Evolutionary conservation across 2,888 invertebrate genomes (phyloP).

Genomic region (Lutraria lutraria): DNA sequence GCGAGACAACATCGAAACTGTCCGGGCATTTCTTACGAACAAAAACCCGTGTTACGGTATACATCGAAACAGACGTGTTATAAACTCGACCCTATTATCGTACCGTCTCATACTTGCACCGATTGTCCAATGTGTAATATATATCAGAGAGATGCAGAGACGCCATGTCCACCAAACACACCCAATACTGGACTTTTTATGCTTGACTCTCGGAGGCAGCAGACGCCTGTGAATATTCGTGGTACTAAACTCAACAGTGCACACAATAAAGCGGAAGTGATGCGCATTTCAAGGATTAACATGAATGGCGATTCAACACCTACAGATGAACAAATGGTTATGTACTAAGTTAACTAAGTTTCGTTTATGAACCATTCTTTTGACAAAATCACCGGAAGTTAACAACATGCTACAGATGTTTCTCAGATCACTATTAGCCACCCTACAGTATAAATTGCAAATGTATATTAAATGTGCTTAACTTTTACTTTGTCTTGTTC

Average conservation of each 20-base stretch:
- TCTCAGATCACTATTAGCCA: no score
- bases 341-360: conserved; percentile 22
- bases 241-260: not conserved
- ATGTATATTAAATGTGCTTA: no score
- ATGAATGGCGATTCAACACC: conserved; percentile 43
- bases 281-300: conserved; percentile 62
- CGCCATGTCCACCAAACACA: conserved; percentile 70
- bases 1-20: not conserved
- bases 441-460: no score
- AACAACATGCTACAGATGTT: no score
- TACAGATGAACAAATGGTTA: conserved; percentile 3
- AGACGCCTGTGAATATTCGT: not conserved
- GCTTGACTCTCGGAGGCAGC: not conserved
- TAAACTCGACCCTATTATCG: conserved; percentile 67
- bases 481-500: no score
- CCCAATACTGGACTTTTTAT: conserved; percentile 57
- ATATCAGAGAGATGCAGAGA: conserved; percentile 56
- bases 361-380: no score
- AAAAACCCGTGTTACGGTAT: conserved; percentile 65
- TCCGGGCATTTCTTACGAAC: not conserved
- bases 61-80: conserved; percentile 56
- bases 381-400: no score
- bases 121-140: conserved; percentile 74
- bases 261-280: conserved; percentile 48
- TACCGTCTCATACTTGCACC: conserved; percentile 70